Percentiles rank a stretch among this genome's conserved stretches.
phyloP scores from a whole-genome alignment of 2,888 invertebrate species.

The Megaustenia siamemsis region DNA sequence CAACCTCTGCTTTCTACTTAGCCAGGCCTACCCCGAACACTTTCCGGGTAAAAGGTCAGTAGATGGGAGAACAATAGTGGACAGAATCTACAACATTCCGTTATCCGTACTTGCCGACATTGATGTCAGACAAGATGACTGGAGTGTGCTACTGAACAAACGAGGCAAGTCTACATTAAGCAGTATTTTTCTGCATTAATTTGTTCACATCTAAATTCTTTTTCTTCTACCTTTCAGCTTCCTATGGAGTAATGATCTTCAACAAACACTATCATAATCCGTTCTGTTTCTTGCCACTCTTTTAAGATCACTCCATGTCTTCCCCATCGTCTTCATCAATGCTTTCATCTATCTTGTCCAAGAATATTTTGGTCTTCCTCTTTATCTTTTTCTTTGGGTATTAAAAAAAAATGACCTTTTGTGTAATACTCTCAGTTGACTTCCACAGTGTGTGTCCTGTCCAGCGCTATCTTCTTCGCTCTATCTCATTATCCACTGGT shows the following conservation, averaged over 20 bases:
- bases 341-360: background rate
- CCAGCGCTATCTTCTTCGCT: no score
- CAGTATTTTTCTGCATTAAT: no score
- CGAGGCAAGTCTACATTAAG: no score
- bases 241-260: background rate
- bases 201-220: background rate
- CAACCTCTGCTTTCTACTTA: conserved; percentile 52
- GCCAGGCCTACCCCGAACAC: conserved; percentile 40
- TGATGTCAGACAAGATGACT: conserved; percentile 33
- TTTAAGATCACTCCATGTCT: no score
- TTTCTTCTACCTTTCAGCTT: no score
- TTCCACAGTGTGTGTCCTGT: no score
- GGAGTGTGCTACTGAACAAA: conserved; percentile 7
- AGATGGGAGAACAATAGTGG: conserved; percentile 16
- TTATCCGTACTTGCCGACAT: conserved; percentile 43
- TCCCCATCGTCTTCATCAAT: background rate
- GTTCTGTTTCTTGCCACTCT: no score
- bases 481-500: no score
- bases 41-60: conserved; percentile 43
- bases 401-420: no score
- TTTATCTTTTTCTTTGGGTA: no score
- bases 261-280: background rate
- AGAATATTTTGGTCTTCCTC: no score
- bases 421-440: no score
- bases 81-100: conserved; percentile 46